Evolutionary conservation across 2,113 vertebrate species (phyloP), one percentile per base, ranked within the genome.

Genomic region (Panurus biarmicus): DNA sequence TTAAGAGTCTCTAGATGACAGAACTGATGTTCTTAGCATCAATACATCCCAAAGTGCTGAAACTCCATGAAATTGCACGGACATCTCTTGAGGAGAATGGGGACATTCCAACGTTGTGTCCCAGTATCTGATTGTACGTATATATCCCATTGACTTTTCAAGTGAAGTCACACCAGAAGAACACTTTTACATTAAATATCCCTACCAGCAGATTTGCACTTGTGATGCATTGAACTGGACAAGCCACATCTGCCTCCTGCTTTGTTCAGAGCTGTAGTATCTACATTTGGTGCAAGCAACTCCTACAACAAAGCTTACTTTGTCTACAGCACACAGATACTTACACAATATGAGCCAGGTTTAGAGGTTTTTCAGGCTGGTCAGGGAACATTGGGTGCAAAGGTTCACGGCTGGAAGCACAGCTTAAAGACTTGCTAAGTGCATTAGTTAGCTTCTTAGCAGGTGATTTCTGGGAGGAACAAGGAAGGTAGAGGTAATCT

Each of bases 381-480:
- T 99, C 99, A 20, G 99, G 98, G 96, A 99, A 99, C 98, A 99
- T 98, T 87, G 99, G 98, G 96, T 99, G 98, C 96, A 99, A 98
- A 95, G 99, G 99, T 91, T 99, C 99, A 95, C 98, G 98, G 96
- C 98, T 99, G 95, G 99, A 98, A 93, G 99, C 99, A 95, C 99
- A 99, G 97, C 99, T 99, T 98, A 99, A 98, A 79, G 99, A 99
- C 97, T 99, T 99, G 98, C 99, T 99, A 96, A 99, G 98, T 44
- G 98, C 99, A 87, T 99, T 99, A 73, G 99, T 99, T 96, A 99
- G 95, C 98, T 99, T 99, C 98, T 99, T 99, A 91, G 99, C 99
- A 62, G 99, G 99, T 91, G 99, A 99, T 99, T 99, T 99, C 99
- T 99, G 94, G 85, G 94, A 96, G 96, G 97, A 97, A 98, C 81